These are phyloP conservation scores for Elgaria multicarinata DNA, from an alignment of 2,113 vertebrate species.

Conservation along the genomic window DNA sequence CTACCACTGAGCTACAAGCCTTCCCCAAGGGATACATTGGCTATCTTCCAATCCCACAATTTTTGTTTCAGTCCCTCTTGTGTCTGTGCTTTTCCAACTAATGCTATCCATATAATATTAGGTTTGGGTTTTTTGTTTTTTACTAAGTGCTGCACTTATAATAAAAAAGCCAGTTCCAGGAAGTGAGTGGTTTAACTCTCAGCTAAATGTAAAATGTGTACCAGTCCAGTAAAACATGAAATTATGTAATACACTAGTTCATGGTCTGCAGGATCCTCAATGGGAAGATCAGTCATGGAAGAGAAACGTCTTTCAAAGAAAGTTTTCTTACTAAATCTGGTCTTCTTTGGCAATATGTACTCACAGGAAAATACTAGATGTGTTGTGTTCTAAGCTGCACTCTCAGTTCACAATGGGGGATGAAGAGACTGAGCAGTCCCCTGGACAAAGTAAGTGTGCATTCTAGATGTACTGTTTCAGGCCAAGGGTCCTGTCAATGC, in stretches of 20 bases:
- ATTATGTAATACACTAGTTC: neutral
- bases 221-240: neutral
- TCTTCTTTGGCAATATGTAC: neutral
- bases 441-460: neutral
- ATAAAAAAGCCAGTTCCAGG: neutral
- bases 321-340: neutral
- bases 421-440: neutral
- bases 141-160: neutral
- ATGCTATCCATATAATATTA: neutral
- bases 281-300: neutral
- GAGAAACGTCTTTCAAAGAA: neutral
- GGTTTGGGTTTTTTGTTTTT: neutral
- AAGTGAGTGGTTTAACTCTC: conserved; percentile 23
- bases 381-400: neutral
- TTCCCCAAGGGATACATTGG: neutral
- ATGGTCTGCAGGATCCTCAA: neutral
- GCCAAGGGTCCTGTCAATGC: too few relatives aligned
- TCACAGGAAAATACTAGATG: neutral
- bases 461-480: too few relatives aligned
- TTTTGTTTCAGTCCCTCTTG: neutral
- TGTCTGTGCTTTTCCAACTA: neutral
- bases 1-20: neutral
- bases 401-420: neutral
- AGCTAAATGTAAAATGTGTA: neutral
- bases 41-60: neutral